Evolutionary conservation across 2,888 invertebrate species (phyloP).

Genomic region (Metellina segmentata): DNA sequence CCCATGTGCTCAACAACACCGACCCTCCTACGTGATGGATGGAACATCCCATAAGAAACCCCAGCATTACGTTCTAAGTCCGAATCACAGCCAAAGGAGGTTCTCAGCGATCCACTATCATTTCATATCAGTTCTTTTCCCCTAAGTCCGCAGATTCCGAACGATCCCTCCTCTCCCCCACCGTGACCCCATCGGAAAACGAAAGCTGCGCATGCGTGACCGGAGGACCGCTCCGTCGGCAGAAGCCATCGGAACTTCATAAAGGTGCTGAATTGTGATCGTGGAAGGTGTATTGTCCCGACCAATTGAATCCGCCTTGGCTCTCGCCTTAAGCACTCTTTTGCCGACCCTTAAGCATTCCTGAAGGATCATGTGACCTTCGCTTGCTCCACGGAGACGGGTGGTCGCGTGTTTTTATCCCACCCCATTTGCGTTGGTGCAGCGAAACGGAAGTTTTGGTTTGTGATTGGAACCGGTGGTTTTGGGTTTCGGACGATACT

Average conservation of each 20-base stretch:
- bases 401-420: background rate
- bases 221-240: slow-evolving; percentile 1
- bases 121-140: background rate
- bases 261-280: background rate
- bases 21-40: background rate
- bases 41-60: background rate
- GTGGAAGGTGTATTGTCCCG: background rate
- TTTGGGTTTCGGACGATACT: too few species aligned
- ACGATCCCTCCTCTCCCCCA: background rate
- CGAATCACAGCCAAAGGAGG: background rate
- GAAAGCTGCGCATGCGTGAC: background rate
- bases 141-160: slow-evolving; percentile 6
- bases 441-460: too few species aligned
- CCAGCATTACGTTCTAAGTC: background rate
- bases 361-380: background rate
- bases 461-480: too few species aligned
- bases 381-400: background rate
- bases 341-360: background rate
- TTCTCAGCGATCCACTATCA: background rate
- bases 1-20: background rate
- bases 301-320: background rate
- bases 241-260: slow-evolving; percentile 15
- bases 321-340: background rate
- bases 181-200: background rate
- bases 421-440: background rate